phyloP scores from a whole-genome alignment of 2,113 vertebrate species.

The Capricornis sumatraensis region DNA sequence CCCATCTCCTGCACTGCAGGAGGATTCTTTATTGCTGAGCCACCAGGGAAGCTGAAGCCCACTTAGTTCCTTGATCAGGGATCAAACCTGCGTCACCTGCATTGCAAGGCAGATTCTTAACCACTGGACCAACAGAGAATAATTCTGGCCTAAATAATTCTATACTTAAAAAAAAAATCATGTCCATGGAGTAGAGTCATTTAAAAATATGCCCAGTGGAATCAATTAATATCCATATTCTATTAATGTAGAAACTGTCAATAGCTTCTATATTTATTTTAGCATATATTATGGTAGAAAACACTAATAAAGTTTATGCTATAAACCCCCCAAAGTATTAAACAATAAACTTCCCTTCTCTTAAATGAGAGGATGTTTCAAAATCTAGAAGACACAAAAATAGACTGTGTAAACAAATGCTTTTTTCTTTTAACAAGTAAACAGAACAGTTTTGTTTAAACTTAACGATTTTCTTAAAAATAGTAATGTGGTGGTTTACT shows the following conservation, averaged over 20 bases:
- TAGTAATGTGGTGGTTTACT: background rate
- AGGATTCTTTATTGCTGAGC: background rate
- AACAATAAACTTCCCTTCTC: background rate
- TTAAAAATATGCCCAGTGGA: background rate
- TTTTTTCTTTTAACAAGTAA: background rate
- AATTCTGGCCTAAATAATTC: background rate
- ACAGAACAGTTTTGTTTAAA: background rate
- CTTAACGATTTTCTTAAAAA: background rate
- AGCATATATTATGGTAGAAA: background rate
- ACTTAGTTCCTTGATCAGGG: background rate
- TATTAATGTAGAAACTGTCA: background rate
- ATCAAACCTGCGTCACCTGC: background rate
- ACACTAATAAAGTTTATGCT: background rate
- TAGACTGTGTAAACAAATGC: background rate
- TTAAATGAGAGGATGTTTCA: background rate
- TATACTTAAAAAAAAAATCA: background rate
- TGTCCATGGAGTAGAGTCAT: background rate
- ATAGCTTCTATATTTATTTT: conserved; percentile 8
- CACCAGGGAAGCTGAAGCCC: background rate
- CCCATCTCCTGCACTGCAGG: background rate
- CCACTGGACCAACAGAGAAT: background rate
- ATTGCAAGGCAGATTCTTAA: background rate
- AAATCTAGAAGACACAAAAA: background rate
- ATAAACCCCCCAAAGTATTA: background rate
- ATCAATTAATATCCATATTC: background rate